Base-by-base conservation (phyloP, 2,113 vertebrate species). In the Acinonyx jubatus region DNA sequence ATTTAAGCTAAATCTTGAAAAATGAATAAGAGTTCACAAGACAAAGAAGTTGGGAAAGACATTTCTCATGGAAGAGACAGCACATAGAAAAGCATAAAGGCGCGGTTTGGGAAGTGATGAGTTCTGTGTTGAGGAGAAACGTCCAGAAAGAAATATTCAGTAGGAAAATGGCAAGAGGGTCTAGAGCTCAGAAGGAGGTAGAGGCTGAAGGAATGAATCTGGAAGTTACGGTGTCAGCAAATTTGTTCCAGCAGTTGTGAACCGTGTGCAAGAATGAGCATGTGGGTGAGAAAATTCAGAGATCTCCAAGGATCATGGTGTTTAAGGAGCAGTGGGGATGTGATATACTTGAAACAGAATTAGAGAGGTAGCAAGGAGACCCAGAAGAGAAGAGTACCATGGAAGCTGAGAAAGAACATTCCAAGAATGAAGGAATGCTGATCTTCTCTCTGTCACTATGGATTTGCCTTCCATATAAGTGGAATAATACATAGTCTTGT, bases 1-100 rank as follows among this genome's bases (percentile, higher is more conserved):
- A 38, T 91, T 83, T 48, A 78, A 81, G n/a, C 33, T 88, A n/a
- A 95, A 61, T 36, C 45, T 66, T 89, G 50, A 97, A 45, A 82
- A 78, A 96, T 79, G 55, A 89, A 2, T 81, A 81, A 33, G 16
- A 93, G 52, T 19, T 89, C 82, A 29, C 76, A 93, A 57, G 55
- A 12, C 52, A n/a, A 21, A 80, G 52, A 45, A 55, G 52, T 21
- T 21, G 21, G 45, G 79, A 68, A 94, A 7, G 23, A 36, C 48
- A 68, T 76, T 94, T 92, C 83, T 48, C 10, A 8, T 38, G 8
- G 61, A 76, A 31, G 29, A 15, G 48, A 31, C 16, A 52, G 45
- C 3, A 38, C 57, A 73, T 5, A 33, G 6, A 79, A 65, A 81
- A 89, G 36, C 18, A 4, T 41, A 55, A 38, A 48, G 21, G 41